Conservation (phyloP, 37 sponge, comb jelly and placozoan genomes). For the Spongia lamella region DNA sequence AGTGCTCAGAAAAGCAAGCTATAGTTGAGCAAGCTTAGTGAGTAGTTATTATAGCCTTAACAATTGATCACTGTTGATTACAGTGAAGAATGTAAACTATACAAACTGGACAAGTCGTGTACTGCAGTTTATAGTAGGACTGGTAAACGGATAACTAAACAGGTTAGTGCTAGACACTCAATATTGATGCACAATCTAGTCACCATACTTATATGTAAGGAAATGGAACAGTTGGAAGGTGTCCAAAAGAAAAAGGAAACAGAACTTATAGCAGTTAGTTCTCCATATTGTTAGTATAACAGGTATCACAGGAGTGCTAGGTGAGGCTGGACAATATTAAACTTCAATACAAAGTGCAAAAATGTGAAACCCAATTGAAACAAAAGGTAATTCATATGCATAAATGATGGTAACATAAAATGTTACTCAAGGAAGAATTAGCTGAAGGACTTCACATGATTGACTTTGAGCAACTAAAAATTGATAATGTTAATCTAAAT, state of each 20-base stretch:
- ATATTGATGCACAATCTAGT: not conserved
- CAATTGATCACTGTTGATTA: not conserved
- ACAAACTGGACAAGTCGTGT: conserved; percentile 30
- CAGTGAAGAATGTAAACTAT: conserved; percentile 46
- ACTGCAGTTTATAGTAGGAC: conserved; percentile 70
- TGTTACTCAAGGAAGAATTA: conserved; percentile 77
- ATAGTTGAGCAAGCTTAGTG: conserved; percentile 62
- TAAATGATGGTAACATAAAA: not conserved
- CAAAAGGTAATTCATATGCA: conserved; percentile 56
- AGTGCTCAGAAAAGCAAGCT: conserved; percentile 49
- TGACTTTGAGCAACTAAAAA: conserved; percentile 99
- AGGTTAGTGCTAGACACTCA: conserved; percentile 28
- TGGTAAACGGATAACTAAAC: conserved; percentile 56
- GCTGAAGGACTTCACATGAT: conserved; percentile 97
- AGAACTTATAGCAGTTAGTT: conserved; percentile 61
- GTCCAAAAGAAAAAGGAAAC: conserved; percentile 75
- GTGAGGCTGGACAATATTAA: conserved; percentile 91
- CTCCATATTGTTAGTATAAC: not conserved
- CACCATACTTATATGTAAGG: conserved; percentile 13
- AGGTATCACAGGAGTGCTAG: not conserved
- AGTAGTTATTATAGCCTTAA: not conserved
- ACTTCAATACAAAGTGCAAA: conserved; percentile 76
- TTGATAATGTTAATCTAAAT: conserved; percentile 93
- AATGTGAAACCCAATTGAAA: conserved; percentile 77
- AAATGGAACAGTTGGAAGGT: conserved; percentile 64